phyloP scores from a whole-genome alignment of 2,797 vertebrate genomes.

The Trachurus trachurus region DNA sequence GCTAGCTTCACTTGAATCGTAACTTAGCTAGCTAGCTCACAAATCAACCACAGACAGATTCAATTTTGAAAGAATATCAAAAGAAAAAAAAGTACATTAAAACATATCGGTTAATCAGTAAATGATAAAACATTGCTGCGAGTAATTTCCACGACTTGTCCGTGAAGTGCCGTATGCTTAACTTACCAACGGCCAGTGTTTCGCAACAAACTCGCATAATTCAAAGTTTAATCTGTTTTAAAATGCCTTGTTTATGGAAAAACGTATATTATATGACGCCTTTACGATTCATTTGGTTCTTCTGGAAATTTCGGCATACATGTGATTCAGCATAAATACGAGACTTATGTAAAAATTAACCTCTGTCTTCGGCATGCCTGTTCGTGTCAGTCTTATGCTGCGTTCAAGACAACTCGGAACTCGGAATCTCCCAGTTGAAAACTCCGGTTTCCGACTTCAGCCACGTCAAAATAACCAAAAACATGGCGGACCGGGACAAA shows the following conservation, averaged over 20 bases:
- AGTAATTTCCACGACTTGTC: not conserved
- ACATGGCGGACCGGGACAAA: too few species aligned
- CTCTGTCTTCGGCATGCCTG: not conserved
- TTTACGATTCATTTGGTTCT: fast-evolving
- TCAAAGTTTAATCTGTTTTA: not conserved
- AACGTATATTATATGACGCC: fast-evolving
- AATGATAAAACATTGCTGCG: not conserved
- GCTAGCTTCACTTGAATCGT: conserved; percentile 21
- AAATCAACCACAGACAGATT: not conserved
- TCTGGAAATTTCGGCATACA: conserved; percentile 20
- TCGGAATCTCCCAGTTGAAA: too few species aligned
- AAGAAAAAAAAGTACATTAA: fast-evolving
- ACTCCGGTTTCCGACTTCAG: too few species aligned
- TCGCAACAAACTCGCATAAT: not conserved
- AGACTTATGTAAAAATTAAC: not conserved
- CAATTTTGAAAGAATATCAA: too few species aligned
- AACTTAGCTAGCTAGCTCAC: not conserved
- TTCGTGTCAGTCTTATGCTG: not conserved
- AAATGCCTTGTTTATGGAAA: fast-evolving
- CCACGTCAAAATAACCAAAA: too few species aligned
- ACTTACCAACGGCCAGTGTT: not conserved
- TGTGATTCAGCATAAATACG: fast-evolving
- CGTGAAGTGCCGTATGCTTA: not conserved
- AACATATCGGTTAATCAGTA: not conserved
- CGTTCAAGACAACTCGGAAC: too few species aligned